phyloP scores from a whole-genome alignment of 1,140 invertebrate species.

The Macrosteles quadrilineatus region DNA sequence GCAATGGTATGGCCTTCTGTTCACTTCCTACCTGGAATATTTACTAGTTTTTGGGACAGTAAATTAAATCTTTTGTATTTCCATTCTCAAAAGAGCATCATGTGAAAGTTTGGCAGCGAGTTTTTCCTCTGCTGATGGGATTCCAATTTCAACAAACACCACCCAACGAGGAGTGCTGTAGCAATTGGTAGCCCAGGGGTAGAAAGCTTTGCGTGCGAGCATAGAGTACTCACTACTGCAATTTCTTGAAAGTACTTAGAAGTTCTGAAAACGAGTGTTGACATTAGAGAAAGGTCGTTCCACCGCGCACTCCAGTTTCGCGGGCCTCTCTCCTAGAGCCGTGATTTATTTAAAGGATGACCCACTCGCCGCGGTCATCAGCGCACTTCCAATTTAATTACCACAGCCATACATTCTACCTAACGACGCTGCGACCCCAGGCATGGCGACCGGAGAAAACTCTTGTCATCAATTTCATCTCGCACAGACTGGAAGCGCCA shows the following conservation, averaged over 20 bases:
- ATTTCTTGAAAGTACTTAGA: not conserved
- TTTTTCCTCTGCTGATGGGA: too few species aligned
- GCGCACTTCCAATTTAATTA: constrained; percentile 2
- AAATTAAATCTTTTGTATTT: too few species aligned
- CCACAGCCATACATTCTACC: constrained; percentile 7
- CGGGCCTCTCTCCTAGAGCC: not conserved
- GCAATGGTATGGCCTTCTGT: too few species aligned
- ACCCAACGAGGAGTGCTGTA: not conserved
- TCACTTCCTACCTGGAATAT: too few species aligned
- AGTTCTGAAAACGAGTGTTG: constrained; percentile 5
- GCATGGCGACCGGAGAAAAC: not conserved
- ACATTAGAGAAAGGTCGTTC: constrained; percentile 1
- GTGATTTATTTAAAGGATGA: constrained; percentile 1
- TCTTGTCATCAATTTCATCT: not conserved
- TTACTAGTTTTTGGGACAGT: too few species aligned
- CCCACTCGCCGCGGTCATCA: constrained; percentile 1
- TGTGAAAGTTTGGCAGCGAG: too few species aligned
- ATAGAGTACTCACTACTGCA: not conserved
- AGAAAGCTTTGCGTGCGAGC: not conserved
- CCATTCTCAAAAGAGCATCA: too few species aligned
- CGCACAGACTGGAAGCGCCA: too few species aligned
- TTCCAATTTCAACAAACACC: too few species aligned
- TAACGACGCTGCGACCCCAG: not conserved
- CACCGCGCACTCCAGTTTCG: not conserved
- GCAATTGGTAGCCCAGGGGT: not conserved